Evolutionary conservation across 2,113 vertebrate species (phyloP), one percentile per base, ranked within the genome.

Genomic region (Echinops telfairi): DNA sequence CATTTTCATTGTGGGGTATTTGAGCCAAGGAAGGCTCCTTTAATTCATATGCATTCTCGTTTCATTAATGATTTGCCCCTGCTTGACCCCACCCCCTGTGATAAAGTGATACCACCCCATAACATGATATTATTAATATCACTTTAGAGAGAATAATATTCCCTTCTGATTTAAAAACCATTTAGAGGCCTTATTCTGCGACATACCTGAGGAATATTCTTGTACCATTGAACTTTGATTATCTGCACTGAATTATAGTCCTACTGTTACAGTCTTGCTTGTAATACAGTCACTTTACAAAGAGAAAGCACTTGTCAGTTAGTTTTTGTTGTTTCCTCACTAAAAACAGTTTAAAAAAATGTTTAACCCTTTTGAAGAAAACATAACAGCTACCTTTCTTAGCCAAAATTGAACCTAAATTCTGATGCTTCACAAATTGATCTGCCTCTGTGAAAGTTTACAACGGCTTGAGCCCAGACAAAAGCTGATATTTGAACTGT

Each of bases 351-450:
- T 31, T 62, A 84, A 66, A 80, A 64, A 62, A 76, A 6, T 12
- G 38, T 53, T 53, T 27, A 38, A 27, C 23, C 20, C 57, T 58
- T 71, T 88, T 66, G 27, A 94, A 85, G 40, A 83, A 70, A n/a
- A 53, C 47, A 8, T 53, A 40, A 40, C 23, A 85, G 38, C 22
- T 85, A 53, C 47, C 86, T 92, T 93, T 94, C 43, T 83, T 89
- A 89, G 43, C 53, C 89, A 93, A 93, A 94, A 73, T 57, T 71
- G 43, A 91, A 31, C 76, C n/a, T 77, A 92, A 71, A 53, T 90
- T 86, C 79, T 84, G 29, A 71, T 88, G 81, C 68, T 78, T 36
- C 40, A 80, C 43, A 95, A 84, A 58, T 29, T 62, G 73, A 1
- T 78, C 4, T 77, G 2, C 87, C 53, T 62, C 17, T 91, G 23